Base-by-base conservation (phyloP, 2,797 vertebrate species). In the Halcyon smyrnensis region DNA sequence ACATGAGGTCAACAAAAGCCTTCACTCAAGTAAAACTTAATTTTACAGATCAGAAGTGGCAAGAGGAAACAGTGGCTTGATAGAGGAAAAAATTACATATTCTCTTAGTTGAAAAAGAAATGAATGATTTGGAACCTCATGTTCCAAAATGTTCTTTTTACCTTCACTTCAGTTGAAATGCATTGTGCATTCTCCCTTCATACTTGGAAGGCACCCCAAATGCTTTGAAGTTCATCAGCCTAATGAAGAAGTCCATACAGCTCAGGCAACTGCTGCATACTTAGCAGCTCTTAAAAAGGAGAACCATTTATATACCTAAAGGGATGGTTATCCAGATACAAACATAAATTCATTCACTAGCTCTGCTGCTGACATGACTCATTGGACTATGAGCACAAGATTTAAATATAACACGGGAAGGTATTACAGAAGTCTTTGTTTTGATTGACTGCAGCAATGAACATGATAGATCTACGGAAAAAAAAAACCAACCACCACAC, bases 211-310 rank as follows among this genome's bases (percentile, higher is more conserved):
- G 56, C 80, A 20, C 78, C 57, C 53, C 80, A 87, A 84, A 39
- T 53, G 36, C 87, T 95, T 81, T 95, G 78, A 95, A 88, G 84
- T 84, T 97, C 83, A 90, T 96, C 95, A 94, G 80, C 57, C 63
- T 97, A 96, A 96, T 93, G 87, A 96, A 65, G n/a, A 75, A 94
- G 84, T 39, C 86, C 88, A 94, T 89, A 88, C 2, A 94, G 76
- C 75, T 88, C 71, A 86, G 64, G 67, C 78, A 95, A 51, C n/a
- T 71, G 69, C 62, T 80, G 95, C 87, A 96, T 95, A 77, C 76
- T 94, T 93, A 92, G 64, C 78, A 97, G 93, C 56, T 86, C 45
- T 75, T 76, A 6, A 60, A 92, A 89, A 57, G 67, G 36, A 94
- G 46, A 94, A 59, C 11, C 59, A 65, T 68, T 92, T 87, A 73